Evolutionary conservation across 2,888 invertebrate genomes (phyloP), one percentile per base, ranked within the genome.

Genomic region (Hyppa rectilinea): DNA sequence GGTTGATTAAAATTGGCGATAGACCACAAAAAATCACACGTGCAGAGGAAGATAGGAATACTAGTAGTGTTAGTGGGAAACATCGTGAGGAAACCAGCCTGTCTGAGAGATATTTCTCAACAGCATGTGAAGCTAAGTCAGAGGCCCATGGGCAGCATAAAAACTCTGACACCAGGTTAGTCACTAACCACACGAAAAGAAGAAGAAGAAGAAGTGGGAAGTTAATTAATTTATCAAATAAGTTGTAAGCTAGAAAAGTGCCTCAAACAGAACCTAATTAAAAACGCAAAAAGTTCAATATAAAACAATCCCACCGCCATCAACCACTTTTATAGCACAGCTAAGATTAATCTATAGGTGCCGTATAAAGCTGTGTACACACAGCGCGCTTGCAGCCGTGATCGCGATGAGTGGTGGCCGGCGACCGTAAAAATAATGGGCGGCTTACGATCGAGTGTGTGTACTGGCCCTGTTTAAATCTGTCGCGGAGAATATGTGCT

Each of bases 401-500:
- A 85, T 87, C 86, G 80, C 88, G 90, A 89, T 90, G 93, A 93
- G 91, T 89, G 90, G 90, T 90, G 87, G 89, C 80, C 89, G 91
- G 85, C 91, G 90, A 94, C 92, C 95, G 95, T 94, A 92, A 95
- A 95, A 95, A 95, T 95, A 95, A 95, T 95, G 93, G 93, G 83
- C 90, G 87, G 81, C 80, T 83, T 88, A 86, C 89, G 87, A 81
- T 82, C 76, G 62, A 61, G 53, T 49, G 49, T 64, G 71, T 65
- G 58, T 56, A 43, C 76, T 38, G 23, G 52, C 58, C 58, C 53
- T 67, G 63, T 71, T 81, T 64, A 64, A 71, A 81, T 60, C 61
- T 81, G 53, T 61, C 40, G 76, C n/a, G 55, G 36, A 64, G 60
- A 72, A 71, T 60, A n/a, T 50, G 26, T 38, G 26, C 52, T 20